phyloP scores from a whole-genome alignment of 2,113 vertebrate genomes.

The Pelmatolapia mariae region DNA sequence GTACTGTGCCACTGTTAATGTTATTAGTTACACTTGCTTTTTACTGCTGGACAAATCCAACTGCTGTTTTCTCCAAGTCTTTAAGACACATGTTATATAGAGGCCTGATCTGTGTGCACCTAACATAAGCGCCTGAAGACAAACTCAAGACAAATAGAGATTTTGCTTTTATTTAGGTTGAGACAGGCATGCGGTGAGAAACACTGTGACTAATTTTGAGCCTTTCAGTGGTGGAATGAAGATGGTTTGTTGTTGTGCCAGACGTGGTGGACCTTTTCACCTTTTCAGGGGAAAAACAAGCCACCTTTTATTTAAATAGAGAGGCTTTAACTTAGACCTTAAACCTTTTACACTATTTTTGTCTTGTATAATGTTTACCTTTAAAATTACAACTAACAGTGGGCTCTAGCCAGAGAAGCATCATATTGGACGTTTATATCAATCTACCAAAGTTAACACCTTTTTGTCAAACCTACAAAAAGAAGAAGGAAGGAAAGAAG shows the following conservation, averaged over 20 bases:
- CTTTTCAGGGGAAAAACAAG: neutral
- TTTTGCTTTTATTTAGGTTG: neutral
- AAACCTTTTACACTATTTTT: neutral
- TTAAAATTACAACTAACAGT: neutral
- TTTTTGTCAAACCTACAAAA: neutral
- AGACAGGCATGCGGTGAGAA: neutral
- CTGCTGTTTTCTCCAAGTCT: neutral
- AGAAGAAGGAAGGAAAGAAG: neutral
- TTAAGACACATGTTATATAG: neutral
- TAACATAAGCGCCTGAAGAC: neutral
- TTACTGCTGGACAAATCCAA: neutral
- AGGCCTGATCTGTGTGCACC: neutral
- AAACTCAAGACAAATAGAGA: neutral
- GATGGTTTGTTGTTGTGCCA: neutral
- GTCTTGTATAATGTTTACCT: neutral
- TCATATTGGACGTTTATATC: neutral
- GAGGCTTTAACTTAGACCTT: neutral
- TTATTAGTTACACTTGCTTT: neutral
- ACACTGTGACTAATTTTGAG: neutral
- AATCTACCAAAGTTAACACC: neutral
- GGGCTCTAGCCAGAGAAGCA: neutral
- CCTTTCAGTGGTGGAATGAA: neutral
- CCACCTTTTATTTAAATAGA: neutral
- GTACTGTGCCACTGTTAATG: neutral
- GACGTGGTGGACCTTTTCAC: slow-evolving; percentile 24